Conservation (phyloP, 2,797 vertebrate species). For the Rhadinocentrus ornatus region DNA sequence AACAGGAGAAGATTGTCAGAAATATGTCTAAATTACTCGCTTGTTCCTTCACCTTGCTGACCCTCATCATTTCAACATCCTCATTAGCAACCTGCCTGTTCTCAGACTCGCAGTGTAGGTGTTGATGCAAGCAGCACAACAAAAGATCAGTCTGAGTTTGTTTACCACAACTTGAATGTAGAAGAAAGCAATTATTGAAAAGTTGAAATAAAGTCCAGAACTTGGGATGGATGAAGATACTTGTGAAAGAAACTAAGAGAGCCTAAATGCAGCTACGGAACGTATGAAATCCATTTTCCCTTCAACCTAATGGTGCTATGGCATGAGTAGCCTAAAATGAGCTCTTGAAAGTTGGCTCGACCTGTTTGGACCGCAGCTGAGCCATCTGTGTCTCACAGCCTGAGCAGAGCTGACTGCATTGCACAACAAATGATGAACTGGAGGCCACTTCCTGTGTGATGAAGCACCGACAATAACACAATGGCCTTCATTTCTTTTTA, state of each 20-base stretch:
- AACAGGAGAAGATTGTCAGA: slow-evolving; percentile 33
- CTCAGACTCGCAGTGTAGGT: neutral
- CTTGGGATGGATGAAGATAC: slow-evolving; percentile 14
- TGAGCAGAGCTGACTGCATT: slow-evolving; percentile 45
- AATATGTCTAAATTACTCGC: slow-evolving; percentile 40
- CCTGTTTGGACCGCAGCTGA: slow-evolving; percentile 59
- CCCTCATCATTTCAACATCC: slow-evolving; percentile 25
- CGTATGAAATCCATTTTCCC: slow-evolving; percentile 14
- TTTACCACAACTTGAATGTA: slow-evolving; percentile 51
- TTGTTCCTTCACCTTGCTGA: slow-evolving; percentile 31
- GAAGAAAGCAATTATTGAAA: slow-evolving; percentile 41
- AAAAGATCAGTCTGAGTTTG: slow-evolving; percentile 26
- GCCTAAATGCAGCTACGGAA: slow-evolving; percentile 2
- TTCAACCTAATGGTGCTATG: slow-evolving; percentile 24
- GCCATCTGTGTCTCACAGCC: slow-evolving; percentile 76
- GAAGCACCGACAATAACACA: slow-evolving; percentile 30
- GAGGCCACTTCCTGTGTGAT: slow-evolving; percentile 49
- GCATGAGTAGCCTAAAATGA: slow-evolving; percentile 46
- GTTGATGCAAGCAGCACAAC: slow-evolving; percentile 30
- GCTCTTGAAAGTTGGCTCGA: slow-evolving; percentile 60
- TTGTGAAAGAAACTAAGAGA: slow-evolving; percentile 24
- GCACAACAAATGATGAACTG: slow-evolving; percentile 36
- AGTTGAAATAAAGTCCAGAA: slow-evolving; percentile 28
- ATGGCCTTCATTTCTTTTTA: slow-evolving; percentile 1
- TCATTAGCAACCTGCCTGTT: slow-evolving; percentile 28